Base-by-base conservation (phyloP, 2,888 invertebrate genomes). In the Tupiocoris notatus region DNA sequence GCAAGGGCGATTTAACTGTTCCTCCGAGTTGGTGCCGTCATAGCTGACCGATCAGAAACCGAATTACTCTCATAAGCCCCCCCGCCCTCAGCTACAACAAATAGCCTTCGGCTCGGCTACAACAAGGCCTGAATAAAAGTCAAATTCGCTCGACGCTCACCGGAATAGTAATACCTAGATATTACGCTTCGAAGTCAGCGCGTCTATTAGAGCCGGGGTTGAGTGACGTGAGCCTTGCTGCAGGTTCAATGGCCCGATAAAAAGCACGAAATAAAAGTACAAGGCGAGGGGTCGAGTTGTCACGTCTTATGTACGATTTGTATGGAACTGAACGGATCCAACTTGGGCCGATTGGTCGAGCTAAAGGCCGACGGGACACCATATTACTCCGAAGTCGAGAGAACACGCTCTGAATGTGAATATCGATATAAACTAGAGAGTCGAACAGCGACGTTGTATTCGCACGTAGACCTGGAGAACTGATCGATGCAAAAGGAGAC, bases 301-400 rank as follows among this genome's bases (percentile, higher is more conserved):
- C 39, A 39, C 39, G 39, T 39, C 39, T 39, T 39, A 39, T 65
- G 39, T 24, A 16, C 65, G 65, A 65, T 65, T 65, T 39, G 65
- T 65, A 65, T 65, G 65, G 39, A 39, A 24, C 65, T 65, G 39
- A 39, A 20, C 25, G 65, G 20, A 24, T 20, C 25, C 17, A 39
- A 39, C 25, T 12, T 39, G 17, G 65, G 18, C 20, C 65, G 39
- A 39, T 39, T 39, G 39, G 39, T 39, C 39, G 39, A 39, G 39
- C 39, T 39, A 39, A 39, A 39, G 39, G 39, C 39, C 39, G 3
- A 18, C 65, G 39, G 39, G 65, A 65, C 65, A 65, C 65, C 65
- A 65, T 65, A 65, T 65, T 65, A 65, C 65, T 65, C 39, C 18
- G 25, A 65, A 65, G 65, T n/a, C n/a, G n/a, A 39, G 65, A 20